phyloP scores from a whole-genome alignment of 2,888 invertebrate genomes.

The Parthenolecanium corni region DNA sequence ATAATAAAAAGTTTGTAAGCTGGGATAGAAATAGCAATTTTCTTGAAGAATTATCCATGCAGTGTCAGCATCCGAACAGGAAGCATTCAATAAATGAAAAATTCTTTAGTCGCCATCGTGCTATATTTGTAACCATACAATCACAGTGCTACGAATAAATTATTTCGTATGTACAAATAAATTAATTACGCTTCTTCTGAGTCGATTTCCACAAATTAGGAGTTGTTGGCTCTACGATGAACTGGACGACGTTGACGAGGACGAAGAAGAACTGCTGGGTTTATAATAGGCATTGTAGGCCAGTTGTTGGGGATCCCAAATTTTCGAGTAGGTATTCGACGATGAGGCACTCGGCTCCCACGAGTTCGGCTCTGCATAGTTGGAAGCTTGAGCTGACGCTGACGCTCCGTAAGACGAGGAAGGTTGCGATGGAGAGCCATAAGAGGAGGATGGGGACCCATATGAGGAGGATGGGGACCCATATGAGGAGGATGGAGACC shows the following conservation, averaged over 20 bases:
- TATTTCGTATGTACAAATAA: too few relatives aligned
- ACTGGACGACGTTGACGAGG: constrained; percentile 45
- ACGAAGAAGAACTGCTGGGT: constrained; percentile 47
- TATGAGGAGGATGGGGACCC: constrained; percentile 29
- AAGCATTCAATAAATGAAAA: too few relatives aligned
- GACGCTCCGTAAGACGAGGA: background rate
- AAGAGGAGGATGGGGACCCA: constrained; percentile 28
- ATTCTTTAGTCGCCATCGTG: too few relatives aligned
- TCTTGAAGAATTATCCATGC: too few relatives aligned
- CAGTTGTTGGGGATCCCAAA: constrained; percentile 34
- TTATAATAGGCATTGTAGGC: constrained; percentile 39
- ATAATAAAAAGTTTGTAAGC: too few relatives aligned
- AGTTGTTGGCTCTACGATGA: background rate
- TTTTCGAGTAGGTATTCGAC: constrained; percentile 15
- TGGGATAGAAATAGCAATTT: too few relatives aligned
- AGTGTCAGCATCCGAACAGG: too few relatives aligned
- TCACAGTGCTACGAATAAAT: too few relatives aligned
- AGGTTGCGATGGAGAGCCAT: background rate
- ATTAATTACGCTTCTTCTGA: too few relatives aligned
- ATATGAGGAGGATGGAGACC: constrained; percentile 39
- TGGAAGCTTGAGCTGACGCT: background rate
- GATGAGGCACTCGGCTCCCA: constrained; percentile 27
- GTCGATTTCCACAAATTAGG: background rate
- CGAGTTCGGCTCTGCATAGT: constrained; percentile 13
- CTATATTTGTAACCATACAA: too few relatives aligned